Base-by-base conservation (phyloP, 2,888 invertebrate species). In the Allolobophora icterica region DNA sequence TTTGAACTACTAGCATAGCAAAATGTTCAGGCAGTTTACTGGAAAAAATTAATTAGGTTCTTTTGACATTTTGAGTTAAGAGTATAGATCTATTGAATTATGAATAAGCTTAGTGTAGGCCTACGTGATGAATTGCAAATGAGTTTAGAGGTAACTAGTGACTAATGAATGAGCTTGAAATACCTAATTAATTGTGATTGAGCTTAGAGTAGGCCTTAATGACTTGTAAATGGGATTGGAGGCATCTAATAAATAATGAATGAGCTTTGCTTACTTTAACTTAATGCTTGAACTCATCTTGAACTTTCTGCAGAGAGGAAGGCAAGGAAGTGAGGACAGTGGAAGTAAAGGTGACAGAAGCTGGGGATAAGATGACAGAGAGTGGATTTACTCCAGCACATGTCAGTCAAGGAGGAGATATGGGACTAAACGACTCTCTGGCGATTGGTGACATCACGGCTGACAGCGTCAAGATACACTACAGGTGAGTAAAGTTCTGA, bases 391-490 rank as follows among this genome's bases (percentile, higher is more conserved):
- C 30, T 71, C n/a, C 30, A 17, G 15, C 33, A 33, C 30, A 1
- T 33, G n/a, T 21, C 30, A 24, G 83, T 33, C n/a, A 30, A 24
- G 34, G 21, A 24, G 87, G 87, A 87, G 87, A 34, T 24, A 35
- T 40, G 33, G 87, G 90, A 40, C 90, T 90, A 89, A 91, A 91
- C 35, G 91, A 91, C 34, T 89, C 91, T 8, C 30, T 89, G 24
- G 91, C 84, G 0, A 0, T 71, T n/a, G 58, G 58, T 71, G 91
- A 91, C 40, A 90, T 91, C 45, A 83, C 90, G 24, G 91, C 90
- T 33, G 91, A 91, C 40, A 90, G 90, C n/a, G 45, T 91, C 90
- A 91, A 91, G 38, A 34, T 84, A 35, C 91, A 91, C 89, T 83
- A 89, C 38, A 83, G 21, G 91, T 91, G n/a, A 89, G 89, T 71